Percentiles rank a stretch among this genome's conserved stretches.
Conservation (phyloP, 2,113 vertebrate species). For the Macaca fascicularis region DNA sequence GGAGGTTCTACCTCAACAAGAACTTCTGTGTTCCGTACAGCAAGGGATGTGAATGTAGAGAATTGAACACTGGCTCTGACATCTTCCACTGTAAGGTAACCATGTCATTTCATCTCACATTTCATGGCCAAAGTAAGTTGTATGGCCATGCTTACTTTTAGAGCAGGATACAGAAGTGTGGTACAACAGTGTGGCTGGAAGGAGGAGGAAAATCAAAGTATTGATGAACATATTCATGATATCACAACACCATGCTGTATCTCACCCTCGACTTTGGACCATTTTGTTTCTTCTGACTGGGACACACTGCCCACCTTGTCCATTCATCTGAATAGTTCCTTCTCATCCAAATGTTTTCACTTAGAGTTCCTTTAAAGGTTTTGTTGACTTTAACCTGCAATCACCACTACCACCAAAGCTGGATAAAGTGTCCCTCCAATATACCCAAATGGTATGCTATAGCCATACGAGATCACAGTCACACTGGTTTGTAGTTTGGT, state of each 20-base stretch:
- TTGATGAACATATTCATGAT: not conserved
- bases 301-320: not conserved
- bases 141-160: not conserved
- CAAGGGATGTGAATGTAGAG: not conserved
- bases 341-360: not conserved
- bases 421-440: not conserved
- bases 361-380: not conserved
- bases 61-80: not conserved
- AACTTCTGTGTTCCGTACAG: not conserved
- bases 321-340: not conserved
- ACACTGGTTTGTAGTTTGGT: not conserved
- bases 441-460: not conserved
- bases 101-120: not conserved
- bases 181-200: not conserved
- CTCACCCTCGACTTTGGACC: not conserved
- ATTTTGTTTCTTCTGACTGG: not conserved
- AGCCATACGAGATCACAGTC: not conserved
- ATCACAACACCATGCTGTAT: not conserved
- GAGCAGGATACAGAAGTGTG: not conserved
- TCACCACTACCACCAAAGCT: not conserved
- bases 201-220: not conserved
- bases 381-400: not conserved
- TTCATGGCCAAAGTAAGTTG: not conserved
- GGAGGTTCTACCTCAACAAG: not conserved
- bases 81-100: not conserved